Evolutionary conservation across 2,113 vertebrate genomes (phyloP).

Genomic region (Aepyceros melampus): DNA sequence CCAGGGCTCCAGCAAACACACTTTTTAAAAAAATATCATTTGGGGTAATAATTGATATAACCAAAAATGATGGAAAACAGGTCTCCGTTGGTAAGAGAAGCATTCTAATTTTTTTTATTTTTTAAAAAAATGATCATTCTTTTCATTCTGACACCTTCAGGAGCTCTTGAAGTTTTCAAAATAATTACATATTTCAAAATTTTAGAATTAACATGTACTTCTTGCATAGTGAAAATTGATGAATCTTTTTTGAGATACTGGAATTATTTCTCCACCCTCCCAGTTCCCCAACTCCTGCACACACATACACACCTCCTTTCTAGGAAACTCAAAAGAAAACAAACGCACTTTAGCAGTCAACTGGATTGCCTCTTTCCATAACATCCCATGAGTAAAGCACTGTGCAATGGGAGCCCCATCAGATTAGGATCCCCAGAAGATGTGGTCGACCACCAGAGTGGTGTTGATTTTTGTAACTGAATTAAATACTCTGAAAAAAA

Average conservation of each 20-base stretch:
- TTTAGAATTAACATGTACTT: neutral
- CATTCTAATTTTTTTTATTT: neutral
- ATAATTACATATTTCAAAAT: neutral
- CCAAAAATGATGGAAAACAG: neutral
- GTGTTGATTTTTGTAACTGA: neutral
- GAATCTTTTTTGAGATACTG: neutral
- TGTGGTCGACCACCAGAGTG: neutral
- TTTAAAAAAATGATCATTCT: neutral
- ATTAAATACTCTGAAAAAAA: neutral
- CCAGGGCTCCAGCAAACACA: neutral
- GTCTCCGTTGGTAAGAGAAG: neutral
- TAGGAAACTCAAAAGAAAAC: neutral
- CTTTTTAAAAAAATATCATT: neutral
- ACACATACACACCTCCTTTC: neutral
- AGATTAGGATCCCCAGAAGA: neutral
- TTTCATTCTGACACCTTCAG: neutral
- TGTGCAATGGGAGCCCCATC: neutral
- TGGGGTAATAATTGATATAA: neutral
- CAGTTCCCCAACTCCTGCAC: rapidly evolving
- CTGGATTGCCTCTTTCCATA: neutral
- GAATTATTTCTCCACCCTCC: neutral
- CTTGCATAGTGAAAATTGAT: neutral
- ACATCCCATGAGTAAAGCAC: neutral
- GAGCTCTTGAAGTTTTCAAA: neutral
- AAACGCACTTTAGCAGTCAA: neutral